These are phyloP conservation scores for Rhea americana DNA, from an alignment of 2,113 vertebrate genomes.

Conservation along the genomic window DNA sequence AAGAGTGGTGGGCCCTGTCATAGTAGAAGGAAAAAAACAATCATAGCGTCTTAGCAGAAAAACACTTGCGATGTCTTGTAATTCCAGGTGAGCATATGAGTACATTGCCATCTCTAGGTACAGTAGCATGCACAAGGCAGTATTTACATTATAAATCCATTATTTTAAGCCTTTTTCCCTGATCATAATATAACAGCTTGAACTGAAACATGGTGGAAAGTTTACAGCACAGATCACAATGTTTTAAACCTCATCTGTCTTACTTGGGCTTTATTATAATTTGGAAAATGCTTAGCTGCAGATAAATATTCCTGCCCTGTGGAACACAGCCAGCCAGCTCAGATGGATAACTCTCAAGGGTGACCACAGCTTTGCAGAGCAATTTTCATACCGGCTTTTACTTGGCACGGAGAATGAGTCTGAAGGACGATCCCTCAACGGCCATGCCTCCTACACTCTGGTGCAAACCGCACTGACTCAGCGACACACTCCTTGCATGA, in stretches of 20 bases:
- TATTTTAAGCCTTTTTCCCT: not conserved
- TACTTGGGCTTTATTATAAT: slow-evolving; percentile 27
- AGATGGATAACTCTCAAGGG: slow-evolving; percentile 25
- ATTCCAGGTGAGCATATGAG: not conserved
- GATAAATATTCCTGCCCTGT: not conserved
- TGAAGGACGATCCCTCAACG: not conserved
- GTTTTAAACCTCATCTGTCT: slow-evolving; percentile 37
- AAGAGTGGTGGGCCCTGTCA: not conserved
- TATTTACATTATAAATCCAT: not conserved
- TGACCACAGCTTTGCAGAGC: slow-evolving; percentile 17
- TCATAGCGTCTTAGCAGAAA: not conserved
- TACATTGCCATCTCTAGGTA: not conserved
- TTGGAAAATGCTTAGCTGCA: slow-evolving; percentile 44
- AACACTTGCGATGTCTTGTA: not conserved
- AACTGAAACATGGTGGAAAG: not conserved
- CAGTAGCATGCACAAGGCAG: not conserved
- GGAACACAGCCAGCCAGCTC: slow-evolving; percentile 36
- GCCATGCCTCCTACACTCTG: not conserved
- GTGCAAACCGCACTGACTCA: not conserved
- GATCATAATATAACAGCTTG: not conserved
- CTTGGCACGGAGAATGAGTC: not conserved
- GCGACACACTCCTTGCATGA: accelerated
- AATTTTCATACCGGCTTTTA: not conserved
- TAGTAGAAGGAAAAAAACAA: not conserved
- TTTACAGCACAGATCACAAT: not conserved